Conservation (phyloP, 1,140 invertebrate species). For the Vanessa tameamea region DNA sequence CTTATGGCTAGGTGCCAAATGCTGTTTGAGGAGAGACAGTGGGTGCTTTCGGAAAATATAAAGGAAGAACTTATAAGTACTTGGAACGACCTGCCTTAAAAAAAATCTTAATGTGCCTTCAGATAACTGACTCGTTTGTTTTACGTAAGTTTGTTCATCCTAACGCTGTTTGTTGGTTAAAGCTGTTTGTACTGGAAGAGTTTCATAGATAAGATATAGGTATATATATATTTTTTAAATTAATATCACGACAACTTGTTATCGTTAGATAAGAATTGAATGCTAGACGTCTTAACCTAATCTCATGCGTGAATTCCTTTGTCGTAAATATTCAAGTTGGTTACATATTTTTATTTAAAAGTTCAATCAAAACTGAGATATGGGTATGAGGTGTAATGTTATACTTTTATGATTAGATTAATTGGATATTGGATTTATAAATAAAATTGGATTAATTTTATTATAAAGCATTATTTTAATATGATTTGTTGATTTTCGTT, state of each 20-base stretch:
- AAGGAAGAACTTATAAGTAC: constrained; percentile 28
- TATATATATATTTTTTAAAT: constrained; percentile 48
- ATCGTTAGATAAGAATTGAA: constrained; percentile 56
- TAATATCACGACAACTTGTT: constrained; percentile 61
- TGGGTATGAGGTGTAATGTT: constrained; percentile 44
- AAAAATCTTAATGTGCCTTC: not conserved
- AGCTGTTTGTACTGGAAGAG: constrained; percentile 57
- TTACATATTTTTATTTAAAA: constrained; percentile 40
- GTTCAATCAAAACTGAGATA: constrained; percentile 60
- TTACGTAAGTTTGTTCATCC: constrained; percentile 20
- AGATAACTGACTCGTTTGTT: constrained; percentile 10
- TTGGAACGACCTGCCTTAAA: constrained; percentile 20
- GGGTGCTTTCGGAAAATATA: constrained; percentile 19
- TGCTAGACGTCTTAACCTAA: constrained; percentile 49
- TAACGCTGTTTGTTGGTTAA: constrained; percentile 31
- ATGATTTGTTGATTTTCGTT: no score
- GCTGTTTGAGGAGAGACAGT: constrained; percentile 43
- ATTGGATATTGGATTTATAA: not conserved
- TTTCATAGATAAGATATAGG: constrained; percentile 65
- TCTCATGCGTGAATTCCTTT: constrained; percentile 46
- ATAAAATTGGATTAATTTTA: not conserved
- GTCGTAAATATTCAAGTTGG: constrained; percentile 47
- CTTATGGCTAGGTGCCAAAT: constrained; percentile 48
- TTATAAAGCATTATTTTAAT: no score
- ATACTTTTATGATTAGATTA: not conserved